Conservation (phyloP, 2,888 invertebrate genomes). For the Seladonia tumulorum region DNA sequence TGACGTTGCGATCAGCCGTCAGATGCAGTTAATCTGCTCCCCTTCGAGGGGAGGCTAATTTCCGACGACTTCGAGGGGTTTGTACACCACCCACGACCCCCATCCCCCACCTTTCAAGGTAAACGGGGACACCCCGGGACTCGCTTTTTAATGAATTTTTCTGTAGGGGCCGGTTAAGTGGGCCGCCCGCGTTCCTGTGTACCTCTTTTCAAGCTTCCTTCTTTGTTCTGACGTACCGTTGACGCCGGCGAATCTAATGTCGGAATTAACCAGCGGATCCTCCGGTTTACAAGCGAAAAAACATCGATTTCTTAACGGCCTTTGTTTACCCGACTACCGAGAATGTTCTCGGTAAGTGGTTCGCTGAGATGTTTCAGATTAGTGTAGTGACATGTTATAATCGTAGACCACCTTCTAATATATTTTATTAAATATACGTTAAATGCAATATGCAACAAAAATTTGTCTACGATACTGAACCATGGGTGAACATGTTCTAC, state of each 20-base stretch:
- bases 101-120: background rate
- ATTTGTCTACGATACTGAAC: no score
- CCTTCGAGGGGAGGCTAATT: conserved; percentile 14
- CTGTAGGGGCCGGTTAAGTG: background rate
- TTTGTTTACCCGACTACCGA: background rate
- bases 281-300: background rate
- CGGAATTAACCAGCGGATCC: background rate
- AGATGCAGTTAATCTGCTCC: conserved; percentile 30
- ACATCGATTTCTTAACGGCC: background rate
- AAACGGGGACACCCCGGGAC: conserved; percentile 8
- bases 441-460: no score
- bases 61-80: conserved; percentile 20
- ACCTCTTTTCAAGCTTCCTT: background rate
- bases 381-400: no score
- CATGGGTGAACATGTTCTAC: no score
- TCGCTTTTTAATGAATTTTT: conserved; percentile 42
- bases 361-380: background rate
- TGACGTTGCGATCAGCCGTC: conserved; percentile 23
- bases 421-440: no score
- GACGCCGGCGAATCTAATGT: background rate
- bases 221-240: background rate
- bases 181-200: background rate
- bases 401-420: no score
- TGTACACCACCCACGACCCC: background rate
- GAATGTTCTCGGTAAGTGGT: background rate